Evolutionary conservation across 2,797 vertebrate species (phyloP), one percentile per base, ranked within the genome.

Genomic region (Distichodus sexfasciatus): DNA sequence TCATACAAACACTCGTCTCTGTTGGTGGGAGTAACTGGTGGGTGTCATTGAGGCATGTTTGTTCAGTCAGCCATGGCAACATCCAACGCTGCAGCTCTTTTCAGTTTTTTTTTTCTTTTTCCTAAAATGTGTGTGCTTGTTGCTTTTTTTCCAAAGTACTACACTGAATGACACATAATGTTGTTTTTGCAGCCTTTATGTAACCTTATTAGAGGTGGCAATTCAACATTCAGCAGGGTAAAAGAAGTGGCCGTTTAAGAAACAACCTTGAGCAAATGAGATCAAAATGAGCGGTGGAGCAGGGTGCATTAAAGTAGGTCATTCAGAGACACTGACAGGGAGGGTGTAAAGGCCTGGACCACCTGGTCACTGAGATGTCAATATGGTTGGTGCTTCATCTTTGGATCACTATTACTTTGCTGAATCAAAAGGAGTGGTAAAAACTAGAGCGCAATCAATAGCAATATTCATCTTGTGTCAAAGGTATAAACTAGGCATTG

Each of bases 1-100:
- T 60, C 31, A 24, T 19, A 60, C 24, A 43, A 60, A 76, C 53
- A 29, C n/a, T 17, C 17, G 24, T 67, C 51, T 33, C 54, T 60
- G 6, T 2, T 1, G 9, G 17, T 40, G 57, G 54, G 12, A 66
- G 70, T 71, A 43, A 69, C 50, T 54, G 29, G 51, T 54, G 51
- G 38, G 3, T 57, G 10, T 58, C 21, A 28, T 40, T 83, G 83
- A 85, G 38, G 38, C 38, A 43, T 59, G 38, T 17, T 17, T 14
- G 19, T 43, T 43, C 40, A 43, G 24, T 60, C 23, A 41, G n/a
- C 11, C 23, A 44, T 43, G n/a, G 23, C 35, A 59, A 36, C 36
- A 26, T 40, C 10, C n/a, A 29, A n/a, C n/a, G n/a, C 57, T 43
- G 6, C 7, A 4, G 38, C 33, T 43, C 31, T 60, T 43, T 60